These are phyloP conservation scores for Drymodes brunneopygia DNA, from an alignment of 2,113 vertebrate species.

Conservation along the genomic window DNA sequence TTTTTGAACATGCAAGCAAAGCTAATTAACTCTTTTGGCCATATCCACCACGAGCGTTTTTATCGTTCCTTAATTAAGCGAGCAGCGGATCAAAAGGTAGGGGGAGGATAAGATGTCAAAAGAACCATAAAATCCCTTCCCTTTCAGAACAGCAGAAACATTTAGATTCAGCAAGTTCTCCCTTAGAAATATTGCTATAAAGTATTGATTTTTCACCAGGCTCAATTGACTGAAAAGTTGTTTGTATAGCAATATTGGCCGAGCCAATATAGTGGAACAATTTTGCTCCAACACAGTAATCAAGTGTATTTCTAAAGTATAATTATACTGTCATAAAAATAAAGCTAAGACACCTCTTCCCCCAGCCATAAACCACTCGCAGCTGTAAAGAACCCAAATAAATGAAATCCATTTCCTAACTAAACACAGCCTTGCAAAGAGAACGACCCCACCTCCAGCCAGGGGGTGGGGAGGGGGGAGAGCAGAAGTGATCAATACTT, in stretches of 20 bases:
- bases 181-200: conserved; percentile 80
- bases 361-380: conserved; percentile 74
- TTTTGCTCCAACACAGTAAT: conserved; percentile 79
- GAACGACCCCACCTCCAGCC: conserved; percentile 70
- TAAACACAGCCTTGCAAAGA: conserved; percentile 72
- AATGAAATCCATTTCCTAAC: conserved; percentile 75
- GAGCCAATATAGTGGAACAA: conserved; percentile 88
- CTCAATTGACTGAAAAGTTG: conserved; percentile 99
- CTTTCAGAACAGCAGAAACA: conserved; percentile 61
- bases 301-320: conserved; percentile 92
- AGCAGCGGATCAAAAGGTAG: not conserved
- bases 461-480: conserved; percentile 59
- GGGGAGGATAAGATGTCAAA: conserved; percentile 27
- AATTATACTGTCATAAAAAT: conserved; percentile 96
- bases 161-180: conserved; percentile 83
- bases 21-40: not conserved
- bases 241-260: conserved; percentile 96
- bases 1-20: not conserved
- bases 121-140: conserved; percentile 29
- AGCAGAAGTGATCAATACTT: conserved; percentile 88
- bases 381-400: conserved; percentile 75
- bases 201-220: conserved; percentile 90
- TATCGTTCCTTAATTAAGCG: conserved; percentile 32
- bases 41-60: not conserved
- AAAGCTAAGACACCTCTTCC: conserved; percentile 86